Conservation (phyloP, 1,140 invertebrate genomes). For the Stenopsyche tienmushanensis region DNA sequence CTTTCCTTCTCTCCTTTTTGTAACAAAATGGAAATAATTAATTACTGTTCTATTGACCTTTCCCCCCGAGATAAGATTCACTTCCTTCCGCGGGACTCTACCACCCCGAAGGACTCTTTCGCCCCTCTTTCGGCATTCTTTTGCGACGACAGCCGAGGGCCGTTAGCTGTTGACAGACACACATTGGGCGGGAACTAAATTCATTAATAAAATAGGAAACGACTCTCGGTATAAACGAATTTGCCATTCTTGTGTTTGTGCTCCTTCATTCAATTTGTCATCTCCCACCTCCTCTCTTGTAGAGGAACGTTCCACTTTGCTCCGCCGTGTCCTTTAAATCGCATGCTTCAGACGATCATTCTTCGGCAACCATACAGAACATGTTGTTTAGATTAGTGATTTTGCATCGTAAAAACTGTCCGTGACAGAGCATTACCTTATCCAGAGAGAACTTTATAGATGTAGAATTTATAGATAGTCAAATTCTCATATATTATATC, state of each 20-base stretch:
- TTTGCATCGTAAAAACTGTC: too few relatives aligned
- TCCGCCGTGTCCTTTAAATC: too few relatives aligned
- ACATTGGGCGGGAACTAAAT: conserved; percentile 41
- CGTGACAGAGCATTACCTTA: too few relatives aligned
- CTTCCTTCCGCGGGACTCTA: conserved; percentile 18
- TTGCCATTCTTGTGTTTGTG: conserved; percentile 33
- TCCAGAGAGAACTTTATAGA: too few relatives aligned
- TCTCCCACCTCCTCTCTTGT: conserved; percentile 1
- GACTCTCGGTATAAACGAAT: conserved; percentile 34
- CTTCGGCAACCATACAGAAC: too few relatives aligned
- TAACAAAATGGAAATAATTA: conserved; percentile 41
- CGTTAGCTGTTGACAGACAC: conserved; percentile 41
- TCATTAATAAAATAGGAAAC: conserved; percentile 42
- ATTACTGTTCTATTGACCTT: conserved; percentile 43
- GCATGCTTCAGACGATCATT: too few relatives aligned
- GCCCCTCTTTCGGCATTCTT: conserved; percentile 23
- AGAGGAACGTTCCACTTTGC: background rate
- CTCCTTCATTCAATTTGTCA: conserved; percentile 39
- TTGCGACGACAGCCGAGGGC: conserved; percentile 27
- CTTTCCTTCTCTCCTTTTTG: conserved; percentile 29
- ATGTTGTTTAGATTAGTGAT: too few relatives aligned
- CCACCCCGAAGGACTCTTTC: background rate
- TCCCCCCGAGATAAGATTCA: conserved; percentile 35
- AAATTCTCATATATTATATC: too few relatives aligned
- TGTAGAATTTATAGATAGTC: too few relatives aligned